These are phyloP conservation scores for Linyphia triangularis DNA, from an alignment of 2,888 invertebrate species.

Conservation along the genomic window DNA sequence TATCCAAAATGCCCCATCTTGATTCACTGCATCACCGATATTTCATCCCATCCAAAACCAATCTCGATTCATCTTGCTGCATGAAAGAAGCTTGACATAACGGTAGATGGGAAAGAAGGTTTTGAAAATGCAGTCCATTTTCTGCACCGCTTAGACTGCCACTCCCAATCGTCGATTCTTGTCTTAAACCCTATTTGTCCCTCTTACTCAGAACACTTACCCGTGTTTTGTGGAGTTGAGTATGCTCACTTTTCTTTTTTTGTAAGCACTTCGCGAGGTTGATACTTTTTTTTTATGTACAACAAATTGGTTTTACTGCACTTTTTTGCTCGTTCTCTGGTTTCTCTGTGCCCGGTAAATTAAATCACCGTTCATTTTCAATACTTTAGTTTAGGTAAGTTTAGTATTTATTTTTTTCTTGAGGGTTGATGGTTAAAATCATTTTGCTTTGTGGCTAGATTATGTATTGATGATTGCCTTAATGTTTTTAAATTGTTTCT, in stretches of 20 bases:
- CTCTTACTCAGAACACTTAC: constrained; percentile 8
- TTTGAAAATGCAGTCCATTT: constrained; percentile 25
- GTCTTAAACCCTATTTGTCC: constrained; percentile 29
- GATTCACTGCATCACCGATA: constrained; percentile 26
- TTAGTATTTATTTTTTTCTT: neutral
- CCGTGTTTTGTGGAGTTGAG: constrained; percentile 12
- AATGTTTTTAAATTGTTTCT: too few relatives aligned
- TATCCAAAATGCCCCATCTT: too few relatives aligned
- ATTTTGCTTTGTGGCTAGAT: too few relatives aligned
- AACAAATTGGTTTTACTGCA: constrained; percentile 40
- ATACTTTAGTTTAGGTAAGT: neutral
- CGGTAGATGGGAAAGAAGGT: neutral
- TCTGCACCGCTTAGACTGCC: constrained; percentile 8
- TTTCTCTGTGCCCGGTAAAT: constrained; percentile 4
- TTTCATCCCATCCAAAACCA: constrained; percentile 31
- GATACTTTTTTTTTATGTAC: constrained; percentile 15
- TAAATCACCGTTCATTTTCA: constrained; percentile 29
- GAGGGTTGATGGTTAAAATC: neutral
- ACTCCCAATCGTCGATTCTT: constrained; percentile 28
- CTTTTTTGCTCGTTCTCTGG: constrained; percentile 18
- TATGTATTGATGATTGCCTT: too few relatives aligned
- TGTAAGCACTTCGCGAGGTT: neutral
- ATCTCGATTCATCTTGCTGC: constrained; percentile 38
- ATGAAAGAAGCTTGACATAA: neutral
- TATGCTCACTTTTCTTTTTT: neutral